These are phyloP conservation scores for Choristoneura fumiferana DNA, from an alignment of 1,140 invertebrate genomes.

Conservation along the genomic window DNA sequence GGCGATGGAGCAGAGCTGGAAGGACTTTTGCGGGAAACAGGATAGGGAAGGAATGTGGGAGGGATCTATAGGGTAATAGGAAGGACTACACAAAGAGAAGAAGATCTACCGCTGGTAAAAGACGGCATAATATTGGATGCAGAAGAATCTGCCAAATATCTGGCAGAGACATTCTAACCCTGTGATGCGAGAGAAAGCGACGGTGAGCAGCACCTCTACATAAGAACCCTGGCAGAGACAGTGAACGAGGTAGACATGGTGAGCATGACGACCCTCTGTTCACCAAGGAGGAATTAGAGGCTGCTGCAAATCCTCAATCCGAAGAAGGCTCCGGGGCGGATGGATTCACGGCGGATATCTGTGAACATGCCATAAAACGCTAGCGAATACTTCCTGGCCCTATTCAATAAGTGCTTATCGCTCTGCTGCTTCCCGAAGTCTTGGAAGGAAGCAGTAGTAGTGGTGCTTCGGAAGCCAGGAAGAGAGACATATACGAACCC, in stretches of 20 bases:
- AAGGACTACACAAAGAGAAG: not conserved
- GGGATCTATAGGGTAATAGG: slow-evolving; percentile 20
- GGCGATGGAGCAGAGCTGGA: slow-evolving; percentile 20
- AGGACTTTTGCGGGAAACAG: slow-evolving; percentile 20
- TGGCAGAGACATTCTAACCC: slow-evolving; percentile 22
- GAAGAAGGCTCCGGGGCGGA: not conserved
- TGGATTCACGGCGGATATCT: not conserved
- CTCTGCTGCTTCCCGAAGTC: not conserved
- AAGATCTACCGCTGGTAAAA: slow-evolving; percentile 14
- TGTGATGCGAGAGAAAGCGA: not conserved
- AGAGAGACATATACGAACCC: slow-evolving; percentile 4
- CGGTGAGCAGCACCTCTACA: not conserved
- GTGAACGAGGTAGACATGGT: not conserved
- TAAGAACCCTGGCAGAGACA: not conserved
- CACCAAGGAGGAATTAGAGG: not conserved
- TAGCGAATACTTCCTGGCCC: not conserved
- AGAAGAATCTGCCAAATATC: not conserved
- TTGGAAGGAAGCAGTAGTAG: no score
- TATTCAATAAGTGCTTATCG: not conserved
- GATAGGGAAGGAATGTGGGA: slow-evolving; percentile 23
- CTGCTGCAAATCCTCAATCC: no score
- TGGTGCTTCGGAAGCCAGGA: slow-evolving; percentile 17
- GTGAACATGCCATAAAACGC: not conserved
- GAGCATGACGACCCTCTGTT: not conserved
- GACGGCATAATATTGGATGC: not conserved